Base-by-base conservation (phyloP, 2,113 vertebrate genomes). In the Oriolus oriolus region DNA sequence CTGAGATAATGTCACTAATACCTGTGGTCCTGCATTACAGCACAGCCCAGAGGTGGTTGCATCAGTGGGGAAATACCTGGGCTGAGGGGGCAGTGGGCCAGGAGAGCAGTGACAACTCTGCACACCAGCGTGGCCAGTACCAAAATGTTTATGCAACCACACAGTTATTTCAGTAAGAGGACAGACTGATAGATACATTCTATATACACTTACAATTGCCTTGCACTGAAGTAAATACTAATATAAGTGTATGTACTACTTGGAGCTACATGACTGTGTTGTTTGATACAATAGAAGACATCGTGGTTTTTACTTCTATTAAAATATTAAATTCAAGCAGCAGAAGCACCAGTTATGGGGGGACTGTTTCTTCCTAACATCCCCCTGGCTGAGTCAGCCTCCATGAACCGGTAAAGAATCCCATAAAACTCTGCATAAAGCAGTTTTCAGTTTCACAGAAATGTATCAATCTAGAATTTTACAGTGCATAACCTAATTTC, bases 31-130 rank as follows among this genome's bases (percentile, higher is more conserved):
- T n/a, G 23, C 14, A 14, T 65, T 65, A 4, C 49, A 81, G 77
- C 33, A 17, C 37, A 78, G 45, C 52, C 60, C 64, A n/a, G 9
- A n/a, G 26, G 17, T 78, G 26, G 18, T 47, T 76, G 15, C 27
- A 42, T 37, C 26, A 16, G 7, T 15, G n/a, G 65, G n/a, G 39
- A 77, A 81, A 69, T 49, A 24, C 15, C n/a, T 0, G 2, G 54
- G 33, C 35, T 63, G 23, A 70, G 47, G 7, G 13, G 24, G 11
- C 1, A 37, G 77, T 33, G 77, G 39, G 50, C 64, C 42, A 54
- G 31, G 28, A 0, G 0, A 70, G 42, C 0, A 0, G 56, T 16
- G 39, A 30, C 50, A 66, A 2, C 45, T 49, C 60, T 57, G 28
- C 41, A 13, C 1, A 0, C 16, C 84, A 61, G 15, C 73, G 41